phyloP scores from a whole-genome alignment of 2,797 vertebrate genomes.

The Arctocebus calabarensis region DNA sequence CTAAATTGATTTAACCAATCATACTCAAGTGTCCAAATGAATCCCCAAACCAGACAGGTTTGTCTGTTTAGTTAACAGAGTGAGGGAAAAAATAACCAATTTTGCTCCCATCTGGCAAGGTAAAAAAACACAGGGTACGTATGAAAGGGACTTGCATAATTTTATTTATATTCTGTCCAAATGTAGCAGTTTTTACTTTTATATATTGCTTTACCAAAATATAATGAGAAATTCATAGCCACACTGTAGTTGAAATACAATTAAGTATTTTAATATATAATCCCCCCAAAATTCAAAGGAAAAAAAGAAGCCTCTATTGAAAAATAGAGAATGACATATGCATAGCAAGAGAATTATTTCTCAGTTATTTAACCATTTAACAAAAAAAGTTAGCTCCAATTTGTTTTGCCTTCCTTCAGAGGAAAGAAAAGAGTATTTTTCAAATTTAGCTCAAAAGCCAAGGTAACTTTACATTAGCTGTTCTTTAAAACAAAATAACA shows the following conservation, averaged over 20 bases:
- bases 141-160: not conserved
- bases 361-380: not conserved
- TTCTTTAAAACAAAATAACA: slow-evolving; percentile 55
- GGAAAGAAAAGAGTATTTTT: slow-evolving; percentile 35
- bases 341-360: slow-evolving; percentile 47
- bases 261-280: not conserved
- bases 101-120: not conserved
- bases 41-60: not conserved
- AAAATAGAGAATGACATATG: not conserved
- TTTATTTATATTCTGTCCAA: slow-evolving; percentile 22
- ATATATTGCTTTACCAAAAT: slow-evolving; percentile 26
- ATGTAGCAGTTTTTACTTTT: slow-evolving; percentile 23
- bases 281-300: slow-evolving; percentile 46
- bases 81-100: slow-evolving; percentile 15
- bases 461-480: not conserved
- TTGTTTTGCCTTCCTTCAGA: not conserved
- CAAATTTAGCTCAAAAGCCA: slow-evolving; percentile 45
- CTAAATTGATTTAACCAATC: slow-evolving; percentile 59
- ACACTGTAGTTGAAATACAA: not conserved
- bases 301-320: slow-evolving; percentile 43
- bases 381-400: slow-evolving; percentile 11
- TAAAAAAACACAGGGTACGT: not conserved
- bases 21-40: not conserved
- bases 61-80: slow-evolving; percentile 30
- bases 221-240: slow-evolving; percentile 30